These are phyloP conservation scores for Thrips palmi DNA, from an alignment of 1,140 invertebrate genomes.

Conservation along the genomic window DNA sequence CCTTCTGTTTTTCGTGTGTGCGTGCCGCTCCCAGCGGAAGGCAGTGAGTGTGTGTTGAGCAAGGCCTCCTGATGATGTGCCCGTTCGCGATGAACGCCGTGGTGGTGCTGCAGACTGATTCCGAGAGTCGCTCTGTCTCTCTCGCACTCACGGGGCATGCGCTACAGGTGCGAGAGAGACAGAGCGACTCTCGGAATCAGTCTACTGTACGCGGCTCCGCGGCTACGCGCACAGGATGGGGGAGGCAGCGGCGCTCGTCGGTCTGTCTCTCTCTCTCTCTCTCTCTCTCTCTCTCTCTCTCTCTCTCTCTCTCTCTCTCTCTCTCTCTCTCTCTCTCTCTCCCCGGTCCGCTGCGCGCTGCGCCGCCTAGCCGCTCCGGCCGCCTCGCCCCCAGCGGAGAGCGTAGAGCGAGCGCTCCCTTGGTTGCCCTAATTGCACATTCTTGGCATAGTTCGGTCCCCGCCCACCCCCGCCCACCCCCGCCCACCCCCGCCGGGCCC, in stretches of 20 bases:
- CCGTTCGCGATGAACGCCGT: too few relatives aligned
- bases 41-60: too few relatives aligned
- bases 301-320: constrained; percentile 12
- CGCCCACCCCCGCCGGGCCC: constrained; percentile 3
- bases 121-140: constrained; percentile 9
- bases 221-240: neutral
- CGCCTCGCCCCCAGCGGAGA: constrained; percentile 3
- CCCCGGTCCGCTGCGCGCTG: constrained; percentile 1
- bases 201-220: neutral
- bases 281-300: constrained; percentile 15
- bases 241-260: neutral
- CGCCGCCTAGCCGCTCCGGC: constrained; percentile 13
- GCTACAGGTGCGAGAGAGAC: neutral
- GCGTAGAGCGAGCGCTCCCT: too few relatives aligned
- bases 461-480: constrained; percentile 5
- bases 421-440: constrained; percentile 18
- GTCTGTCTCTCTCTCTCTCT: constrained; percentile 13
- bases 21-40: constrained; percentile 11
- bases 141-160: constrained; percentile 8
- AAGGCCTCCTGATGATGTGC: neutral
- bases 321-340: constrained; percentile 15
- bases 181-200: constrained; percentile 1
- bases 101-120: too few relatives aligned
- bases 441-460: constrained; percentile 17
- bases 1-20: constrained; percentile 8